These are phyloP conservation scores for Ptilorrhoa leucosticta DNA, from an alignment of 2,113 vertebrate species.

Conservation along the genomic window DNA sequence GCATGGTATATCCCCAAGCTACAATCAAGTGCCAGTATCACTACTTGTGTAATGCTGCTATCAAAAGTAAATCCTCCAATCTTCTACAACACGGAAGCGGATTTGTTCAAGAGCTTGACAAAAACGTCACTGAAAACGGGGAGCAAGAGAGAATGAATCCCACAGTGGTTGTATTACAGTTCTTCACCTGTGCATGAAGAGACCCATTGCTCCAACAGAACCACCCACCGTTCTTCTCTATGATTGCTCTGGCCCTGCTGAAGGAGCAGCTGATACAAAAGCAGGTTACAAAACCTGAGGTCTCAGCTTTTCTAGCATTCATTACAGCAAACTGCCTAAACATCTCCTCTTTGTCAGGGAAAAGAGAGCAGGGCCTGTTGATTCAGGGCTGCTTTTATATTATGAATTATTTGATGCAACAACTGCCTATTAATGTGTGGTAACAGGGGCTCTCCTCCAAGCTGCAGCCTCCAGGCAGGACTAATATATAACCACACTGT, in stretches of 20 bases:
- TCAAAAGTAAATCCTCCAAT: background rate
- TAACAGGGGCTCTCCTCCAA: background rate
- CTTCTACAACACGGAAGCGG: accelerated
- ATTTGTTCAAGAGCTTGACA: background rate
- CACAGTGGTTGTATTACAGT: background rate
- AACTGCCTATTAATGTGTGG: background rate
- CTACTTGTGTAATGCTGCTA: background rate
- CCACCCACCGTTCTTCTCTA: background rate
- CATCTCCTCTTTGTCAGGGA: background rate
- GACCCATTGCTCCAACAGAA: background rate
- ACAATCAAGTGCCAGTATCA: background rate
- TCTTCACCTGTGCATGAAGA: background rate
- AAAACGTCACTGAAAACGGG: background rate
- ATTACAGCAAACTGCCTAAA: background rate
- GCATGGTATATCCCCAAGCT: background rate
- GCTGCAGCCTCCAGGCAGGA: background rate
- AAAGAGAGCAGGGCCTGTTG: background rate
- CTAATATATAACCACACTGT: background rate
- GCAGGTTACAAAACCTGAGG: background rate
- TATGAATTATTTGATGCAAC: background rate
- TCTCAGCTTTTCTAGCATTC: background rate
- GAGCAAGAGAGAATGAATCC: background rate
- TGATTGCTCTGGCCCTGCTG: background rate
- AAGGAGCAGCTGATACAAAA: background rate
- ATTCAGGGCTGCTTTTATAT: background rate